phyloP scores from a whole-genome alignment of 2,797 vertebrate genomes.

The Rhinichthys osculus region DNA sequence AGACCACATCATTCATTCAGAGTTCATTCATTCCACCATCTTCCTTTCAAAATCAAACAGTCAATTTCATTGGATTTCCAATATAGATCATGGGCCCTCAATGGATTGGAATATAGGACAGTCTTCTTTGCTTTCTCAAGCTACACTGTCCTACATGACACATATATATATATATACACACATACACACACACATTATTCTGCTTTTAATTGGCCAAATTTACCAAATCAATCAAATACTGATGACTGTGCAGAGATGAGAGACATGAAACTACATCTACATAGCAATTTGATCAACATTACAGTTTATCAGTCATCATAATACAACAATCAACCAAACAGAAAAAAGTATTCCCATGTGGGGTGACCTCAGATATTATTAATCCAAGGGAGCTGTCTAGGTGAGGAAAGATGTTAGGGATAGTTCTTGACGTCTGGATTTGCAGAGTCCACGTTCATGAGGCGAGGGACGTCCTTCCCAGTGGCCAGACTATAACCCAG shows the following conservation, averaged over 20 bases:
- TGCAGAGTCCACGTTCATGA: constrained; percentile 10
- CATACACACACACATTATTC: too few species aligned
- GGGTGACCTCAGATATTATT: constrained; percentile 11
- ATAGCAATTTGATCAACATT: not conserved
- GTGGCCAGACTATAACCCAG: constrained; percentile 26
- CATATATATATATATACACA: too few species aligned
- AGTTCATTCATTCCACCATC: not conserved
- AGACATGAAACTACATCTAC: not conserved
- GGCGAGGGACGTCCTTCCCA: constrained; percentile 22
- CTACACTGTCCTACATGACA: too few species aligned
- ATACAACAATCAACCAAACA: constrained; percentile 1
- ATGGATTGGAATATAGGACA: constrained; percentile 12
- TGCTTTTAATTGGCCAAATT: not conserved
- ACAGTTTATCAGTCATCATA: not conserved
- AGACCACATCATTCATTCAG: not conserved
- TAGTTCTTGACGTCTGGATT: constrained; percentile 22
- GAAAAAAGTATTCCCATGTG: not conserved
- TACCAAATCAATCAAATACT: not conserved
- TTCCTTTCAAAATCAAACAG: not conserved
- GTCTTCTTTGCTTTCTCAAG: not conserved
- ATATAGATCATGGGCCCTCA: not conserved
- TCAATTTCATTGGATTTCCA: constrained; percentile 4
- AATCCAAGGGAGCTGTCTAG: constrained; percentile 21
- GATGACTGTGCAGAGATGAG: not conserved
- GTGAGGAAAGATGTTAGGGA: not conserved